Base-by-base conservation (phyloP, 2,888 invertebrate genomes). In the Scelioninae gen. 1 region DNA sequence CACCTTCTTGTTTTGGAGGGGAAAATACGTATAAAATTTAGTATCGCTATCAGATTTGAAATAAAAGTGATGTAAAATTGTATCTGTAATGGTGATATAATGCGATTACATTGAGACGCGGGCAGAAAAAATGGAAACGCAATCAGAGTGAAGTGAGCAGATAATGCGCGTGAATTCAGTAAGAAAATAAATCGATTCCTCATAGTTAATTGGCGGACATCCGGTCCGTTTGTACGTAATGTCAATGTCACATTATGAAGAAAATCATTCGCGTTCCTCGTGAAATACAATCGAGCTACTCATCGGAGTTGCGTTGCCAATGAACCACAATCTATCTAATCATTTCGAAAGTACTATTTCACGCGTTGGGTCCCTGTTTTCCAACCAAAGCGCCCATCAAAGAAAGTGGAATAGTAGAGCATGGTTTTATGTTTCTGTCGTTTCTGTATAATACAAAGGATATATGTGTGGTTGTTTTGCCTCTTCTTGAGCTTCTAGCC, bases 381-480 rank as follows among this genome's bases (percentile, higher is more conserved):
- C 62, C 56, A 62, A 38, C 10, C 47, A 53, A 55, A 62, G 69
- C 34, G 31, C 40, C 72, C 68, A 72, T 60, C 58, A 11, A 66
- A 72, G 79, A 83, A 83, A 83, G 83, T 83, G 55, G 83, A 80
- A 58, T 62, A 83, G 71, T 83, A 16, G 83, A 80, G 63, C 83
- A 58, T 16, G 49, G 11, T 43, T 72, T 68, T 51, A 34, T n/a
- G 60, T 68, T 34, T 47, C 69, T 69, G 38, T 75, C 78, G 47
- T 31, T 49, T 66, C 47, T 40, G 74, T 40, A 38, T 49, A 60
- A 55, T 43, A 55, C 58, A 66, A 75, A 65, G 32, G 32, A 65
- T 13, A 32, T 29, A 47, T 69, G 15, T 38, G 53, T 43, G 62
- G 23, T 40, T 16, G 9, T 47, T 65, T 69, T 58, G 32, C 55